Evolutionary conservation across 2,797 vertebrate species (phyloP), one percentile per base, ranked within the genome.

Genomic region (Tadarida brasiliensis): DNA sequence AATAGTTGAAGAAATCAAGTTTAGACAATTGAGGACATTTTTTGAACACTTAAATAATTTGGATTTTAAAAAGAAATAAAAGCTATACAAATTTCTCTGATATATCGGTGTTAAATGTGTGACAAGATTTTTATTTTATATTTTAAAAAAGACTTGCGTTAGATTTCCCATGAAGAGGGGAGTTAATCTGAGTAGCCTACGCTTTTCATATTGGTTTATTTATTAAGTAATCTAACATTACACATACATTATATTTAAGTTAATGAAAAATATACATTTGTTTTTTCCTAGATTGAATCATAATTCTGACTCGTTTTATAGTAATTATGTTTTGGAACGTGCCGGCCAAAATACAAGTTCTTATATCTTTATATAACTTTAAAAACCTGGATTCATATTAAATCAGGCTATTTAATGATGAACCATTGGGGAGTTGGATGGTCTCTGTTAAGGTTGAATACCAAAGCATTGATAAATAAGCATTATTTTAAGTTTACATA

Each of bases 11-110:
- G 22, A 49, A 78, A 30, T 20, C 11, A 70, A 65, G 12, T 65
- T 87, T 10, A 90, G 19, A 65, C 39, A 91, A 85, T 84, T 54
- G 51, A 28, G 47, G 24, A 71, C 16, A 74, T 14, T 47, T 30
- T 70, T 77, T 80, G 30, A 26, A 89, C 11, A 78, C 24, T 77
- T 90, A 26, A 92, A n/a, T 77, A 65, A 77, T 49, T 54, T 91
- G 22, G 1, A 20, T 47, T 44, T 86, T 86, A 63, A 83, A 44
- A 61, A 68, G 63, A 54, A 33, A 91, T 61, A 54, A 89, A 78
- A 71, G 22, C 2, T 57, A 56, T 24, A 26, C 17, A 51, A 70
- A 5, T 74, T 76, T 68, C 63, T 96, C 14, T 74, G 12, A 49
- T 51, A 33, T 35, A 11, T 89, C 76, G 87, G 39, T 57, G 22